Conservation (phyloP, 1,140 invertebrate genomes). For the Amyelois transitella region DNA sequence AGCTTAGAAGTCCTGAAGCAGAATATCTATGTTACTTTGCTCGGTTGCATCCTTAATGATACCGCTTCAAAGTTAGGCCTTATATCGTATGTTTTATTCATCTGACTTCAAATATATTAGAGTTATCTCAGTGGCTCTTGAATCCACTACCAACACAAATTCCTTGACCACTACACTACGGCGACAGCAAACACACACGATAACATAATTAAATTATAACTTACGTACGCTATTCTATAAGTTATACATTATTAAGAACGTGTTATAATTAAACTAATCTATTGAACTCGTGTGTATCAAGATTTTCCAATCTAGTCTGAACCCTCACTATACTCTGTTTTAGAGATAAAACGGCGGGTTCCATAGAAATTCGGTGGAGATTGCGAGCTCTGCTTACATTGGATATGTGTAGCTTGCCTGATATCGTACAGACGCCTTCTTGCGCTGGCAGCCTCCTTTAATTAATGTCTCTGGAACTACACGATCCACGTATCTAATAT, state of each 20-base stretch:
- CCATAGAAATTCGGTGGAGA: neutral
- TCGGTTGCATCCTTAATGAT: too few relatives aligned
- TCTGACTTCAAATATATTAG: too few relatives aligned
- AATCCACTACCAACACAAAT: too few relatives aligned
- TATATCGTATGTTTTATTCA: too few relatives aligned
- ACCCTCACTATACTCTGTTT: neutral
- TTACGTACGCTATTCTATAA: neutral
- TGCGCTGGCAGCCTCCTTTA: slow-evolving; percentile 53
- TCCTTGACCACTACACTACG: too few relatives aligned
- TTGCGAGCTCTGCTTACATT: slow-evolving; percentile 19
- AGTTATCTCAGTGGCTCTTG: too few relatives aligned
- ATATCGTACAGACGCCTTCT: slow-evolving; percentile 43
- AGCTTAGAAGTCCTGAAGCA: too few relatives aligned
- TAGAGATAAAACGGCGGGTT: neutral
- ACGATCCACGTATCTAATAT: slow-evolving; percentile 31
- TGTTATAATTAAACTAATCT: slow-evolving; percentile 39
- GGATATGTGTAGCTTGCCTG: slow-evolving; percentile 33
- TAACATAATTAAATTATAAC: neutral
- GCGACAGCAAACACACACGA: too few relatives aligned
- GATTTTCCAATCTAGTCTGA: slow-evolving; percentile 20
- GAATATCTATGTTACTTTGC: too few relatives aligned
- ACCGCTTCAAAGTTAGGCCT: too few relatives aligned
- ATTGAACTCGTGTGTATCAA: slow-evolving; percentile 26
- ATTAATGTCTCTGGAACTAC: slow-evolving; percentile 56
- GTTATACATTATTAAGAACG: slow-evolving; percentile 23